Base-by-base conservation (phyloP, 2,113 vertebrate species). In the Aleadryas rufinucha region DNA sequence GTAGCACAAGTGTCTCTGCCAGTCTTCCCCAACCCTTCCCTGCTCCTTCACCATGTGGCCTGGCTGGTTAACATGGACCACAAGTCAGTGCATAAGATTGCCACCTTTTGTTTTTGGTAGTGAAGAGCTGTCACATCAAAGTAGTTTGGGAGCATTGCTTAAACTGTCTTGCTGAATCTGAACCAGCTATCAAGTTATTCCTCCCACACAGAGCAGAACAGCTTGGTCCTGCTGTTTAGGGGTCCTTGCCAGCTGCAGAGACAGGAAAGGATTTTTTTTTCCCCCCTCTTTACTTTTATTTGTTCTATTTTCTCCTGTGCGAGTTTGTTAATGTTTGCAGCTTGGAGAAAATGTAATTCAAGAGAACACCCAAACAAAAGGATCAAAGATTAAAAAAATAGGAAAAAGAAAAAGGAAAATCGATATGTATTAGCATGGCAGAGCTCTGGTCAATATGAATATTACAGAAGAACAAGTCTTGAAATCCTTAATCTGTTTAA, bases 221-320 rank as follows among this genome's bases (percentile, higher is more conserved):
- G 94, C 96, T 95, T 95, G 94, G 93, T 83, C 91, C 87, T 95
- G 89, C 95, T 97, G 95, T 93, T 95, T 44, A 88, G 71, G 63
- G 75, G 87, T 90, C 56, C 90, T 94, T 94, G 91, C 90, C 91
- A 96, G 93, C 47, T 95, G 93, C 57, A 82, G 52, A 92, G 60
- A 70, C 12, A 68, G 44, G 49, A 89, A 94, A 53, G 28, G 45
- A 68, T 64, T 71, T 39, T 39, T 52, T 22, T 47, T 19, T 12
- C 13, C 1, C 11, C n/a, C 6, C 31, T 28, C 68, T 80, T 81
- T 20, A 60, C 2, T 89, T 82, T 47, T 14, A 14, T 31, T 80
- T 84, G 33, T 37, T 86, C 59, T 69, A 6, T 90, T 95, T 87
- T 92, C 16, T 88, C 44, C 83, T n/a, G 12, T 56, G 28, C 23